Conservation (phyloP, 2,113 vertebrate species). For the Grallaria varia region DNA sequence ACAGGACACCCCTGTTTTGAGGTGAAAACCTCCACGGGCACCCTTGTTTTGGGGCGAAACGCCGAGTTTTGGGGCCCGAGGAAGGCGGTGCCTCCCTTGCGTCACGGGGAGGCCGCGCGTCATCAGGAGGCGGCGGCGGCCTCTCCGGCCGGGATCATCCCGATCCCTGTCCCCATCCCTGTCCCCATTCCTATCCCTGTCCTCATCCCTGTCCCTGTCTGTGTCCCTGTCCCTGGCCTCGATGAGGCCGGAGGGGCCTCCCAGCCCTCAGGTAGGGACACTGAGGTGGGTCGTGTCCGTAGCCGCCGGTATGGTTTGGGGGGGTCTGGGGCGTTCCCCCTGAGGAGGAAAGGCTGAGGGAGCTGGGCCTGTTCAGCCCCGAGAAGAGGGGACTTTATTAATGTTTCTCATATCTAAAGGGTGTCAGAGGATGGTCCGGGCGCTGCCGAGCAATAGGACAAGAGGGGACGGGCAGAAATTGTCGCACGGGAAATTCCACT, state of each 20-base stretch:
- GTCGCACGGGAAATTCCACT: background rate
- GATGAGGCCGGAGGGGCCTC: too few relatives aligned
- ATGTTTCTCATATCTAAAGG: background rate
- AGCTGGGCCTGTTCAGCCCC: too few relatives aligned
- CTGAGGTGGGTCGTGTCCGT: too few relatives aligned
- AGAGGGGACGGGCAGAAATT: background rate
- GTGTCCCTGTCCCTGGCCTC: background rate
- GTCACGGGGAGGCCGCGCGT: background rate
- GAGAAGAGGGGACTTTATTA: background rate
- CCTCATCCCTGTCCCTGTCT: too few relatives aligned
- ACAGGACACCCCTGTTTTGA: too few relatives aligned
- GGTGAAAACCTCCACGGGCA: too few relatives aligned
- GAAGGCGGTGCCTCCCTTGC: background rate
- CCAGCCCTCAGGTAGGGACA: too few relatives aligned
- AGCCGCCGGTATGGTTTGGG: too few relatives aligned
- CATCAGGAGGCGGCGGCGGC: background rate
- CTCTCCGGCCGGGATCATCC: too few relatives aligned
- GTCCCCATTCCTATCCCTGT: too few relatives aligned
- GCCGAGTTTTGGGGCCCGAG: background rate
- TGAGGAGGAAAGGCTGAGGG: background rate
- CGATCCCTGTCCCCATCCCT: background rate
- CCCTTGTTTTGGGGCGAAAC: fast-evolving
- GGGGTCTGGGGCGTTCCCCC: background rate
- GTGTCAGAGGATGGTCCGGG: background rate
- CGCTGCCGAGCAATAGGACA: too few relatives aligned